Evolutionary conservation across 2,113 vertebrate species (phyloP).

Genomic region (Silurus asotus): DNA sequence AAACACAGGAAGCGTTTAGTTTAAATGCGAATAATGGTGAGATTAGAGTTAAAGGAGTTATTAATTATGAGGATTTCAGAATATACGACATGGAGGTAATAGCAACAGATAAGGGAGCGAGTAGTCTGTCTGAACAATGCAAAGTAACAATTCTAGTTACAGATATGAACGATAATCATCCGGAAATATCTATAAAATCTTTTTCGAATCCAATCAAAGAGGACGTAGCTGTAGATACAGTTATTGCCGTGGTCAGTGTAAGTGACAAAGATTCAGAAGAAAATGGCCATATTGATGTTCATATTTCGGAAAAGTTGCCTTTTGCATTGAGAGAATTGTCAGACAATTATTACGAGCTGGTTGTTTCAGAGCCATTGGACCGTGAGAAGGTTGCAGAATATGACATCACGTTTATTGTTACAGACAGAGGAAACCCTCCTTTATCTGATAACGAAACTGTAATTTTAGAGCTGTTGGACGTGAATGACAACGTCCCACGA

Average conservation of each 20-base stretch:
- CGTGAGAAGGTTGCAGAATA: constrained; percentile 10
- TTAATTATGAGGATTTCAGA: constrained; percentile 65
- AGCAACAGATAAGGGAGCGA: constrained; percentile 58
- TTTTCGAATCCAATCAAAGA: constrained; percentile 29
- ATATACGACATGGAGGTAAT: constrained; percentile 63
- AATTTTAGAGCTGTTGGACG: neutral
- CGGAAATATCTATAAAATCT: constrained; percentile 25
- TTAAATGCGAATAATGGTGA: constrained; percentile 66
- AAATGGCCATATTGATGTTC: constrained; percentile 62
- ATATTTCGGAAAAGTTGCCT: constrained; percentile 23
- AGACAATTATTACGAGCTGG: constrained; percentile 11
- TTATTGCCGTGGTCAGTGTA: constrained; percentile 41
- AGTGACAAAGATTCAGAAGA: constrained; percentile 58
- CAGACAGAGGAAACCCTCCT: neutral
- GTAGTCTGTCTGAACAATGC: neutral
- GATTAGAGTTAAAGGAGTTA: constrained; percentile 60
- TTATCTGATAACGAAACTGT: constrained; percentile 25
- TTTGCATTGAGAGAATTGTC: constrained; percentile 4
- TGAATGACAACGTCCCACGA: neutral
- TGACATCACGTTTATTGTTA: constrained; percentile 5
- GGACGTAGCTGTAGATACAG: constrained; percentile 32
- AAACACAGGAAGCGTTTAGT: constrained; percentile 6
- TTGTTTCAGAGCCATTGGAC: constrained; percentile 8
- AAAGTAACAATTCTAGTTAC: constrained; percentile 36
- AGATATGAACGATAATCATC: constrained; percentile 42